These are phyloP conservation scores for Heloderma charlesbogerti DNA, from an alignment of 2,113 vertebrate genomes.

Conservation along the genomic window DNA sequence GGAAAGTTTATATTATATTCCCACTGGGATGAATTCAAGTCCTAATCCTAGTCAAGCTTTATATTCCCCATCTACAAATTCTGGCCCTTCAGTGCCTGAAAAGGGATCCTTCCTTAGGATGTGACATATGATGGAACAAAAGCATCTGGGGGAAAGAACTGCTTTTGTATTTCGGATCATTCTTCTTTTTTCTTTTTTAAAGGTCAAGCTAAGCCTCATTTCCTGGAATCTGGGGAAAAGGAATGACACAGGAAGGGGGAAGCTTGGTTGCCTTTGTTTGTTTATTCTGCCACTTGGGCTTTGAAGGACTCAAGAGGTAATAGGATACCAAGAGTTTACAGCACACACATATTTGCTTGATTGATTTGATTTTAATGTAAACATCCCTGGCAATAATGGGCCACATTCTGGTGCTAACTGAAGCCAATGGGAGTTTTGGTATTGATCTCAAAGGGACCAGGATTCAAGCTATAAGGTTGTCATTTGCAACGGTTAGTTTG, in stretches of 20 bases:
- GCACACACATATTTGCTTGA: neutral
- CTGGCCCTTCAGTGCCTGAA: conserved; percentile 31
- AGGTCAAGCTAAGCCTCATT: neutral
- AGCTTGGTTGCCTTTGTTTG: neutral
- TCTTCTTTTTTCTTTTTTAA: neutral
- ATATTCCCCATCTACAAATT: conserved; percentile 45
- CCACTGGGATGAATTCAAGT: conserved; percentile 87
- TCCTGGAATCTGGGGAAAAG: rapidly evolving
- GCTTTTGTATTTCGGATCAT: neutral
- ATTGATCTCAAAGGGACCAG: neutral
- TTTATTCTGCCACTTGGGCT: rapidly evolving
- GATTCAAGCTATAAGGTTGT: neutral
- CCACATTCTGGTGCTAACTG: neutral
- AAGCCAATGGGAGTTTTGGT: neutral
- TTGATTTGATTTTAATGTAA: neutral
- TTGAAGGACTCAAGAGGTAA: rapidly evolving
- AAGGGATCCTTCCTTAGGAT: conserved; percentile 46
- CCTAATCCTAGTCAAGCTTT: conserved; percentile 78
- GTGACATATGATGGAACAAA: conserved; percentile 47
- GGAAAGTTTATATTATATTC: conserved; percentile 92
- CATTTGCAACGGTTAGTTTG: neutral
- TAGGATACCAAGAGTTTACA: rapidly evolving
- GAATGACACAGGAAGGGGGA: neutral
- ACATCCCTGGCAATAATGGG: neutral
- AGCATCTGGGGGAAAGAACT: rapidly evolving